Evolutionary conservation across 2,113 vertebrate genomes (phyloP), one percentile per base, ranked within the genome.

Genomic region (Petrocephalus zakoni): DNA sequence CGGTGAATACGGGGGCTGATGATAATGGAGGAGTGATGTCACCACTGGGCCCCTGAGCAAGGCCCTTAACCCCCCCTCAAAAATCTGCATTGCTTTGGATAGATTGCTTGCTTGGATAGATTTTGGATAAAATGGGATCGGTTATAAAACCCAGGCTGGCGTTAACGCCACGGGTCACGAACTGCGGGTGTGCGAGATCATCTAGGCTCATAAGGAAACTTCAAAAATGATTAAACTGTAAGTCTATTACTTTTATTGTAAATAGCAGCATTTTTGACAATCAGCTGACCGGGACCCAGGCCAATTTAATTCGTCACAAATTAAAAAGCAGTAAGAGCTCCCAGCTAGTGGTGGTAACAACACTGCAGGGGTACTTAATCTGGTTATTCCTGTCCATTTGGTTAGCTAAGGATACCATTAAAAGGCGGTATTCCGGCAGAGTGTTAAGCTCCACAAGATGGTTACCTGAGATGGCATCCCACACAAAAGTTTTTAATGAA

Each of bases 241-340:
- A 34, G 37, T 29, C 15, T 75, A 37, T 37, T 37, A 37, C 68
- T 75, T 75, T 75, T 37, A 75, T 34, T 75, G 68, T 75, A 19
- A 75, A 75, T 75, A 75, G 13, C 68, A 37, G 29, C 68, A 21
- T 34, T 75, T 34, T 75, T 21, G 68, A 11, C 11, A 37, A 37
- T 29, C 25, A 37, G 29, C 68, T 49, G 78, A 82, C 83, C n/a
- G 78, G n/a, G 42, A 88, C 10, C 88, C 72, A 0, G 61, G 47
- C n/a, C 52, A 88, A 91, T 93, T 83, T 21, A 56, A 21, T 93
- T 92, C 51, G 51, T 90, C 11, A 90, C 75, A 88, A 89, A 91
- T 51, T 17, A n/a, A 85, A 47, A 88, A 89, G 46, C 37, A 90
- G 88, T 72, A 85, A 72, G 29, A 21, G 29, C 78, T 75, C 68